phyloP scores from a whole-genome alignment of 2,113 vertebrate genomes.

The Zosterops borbonicus region DNA sequence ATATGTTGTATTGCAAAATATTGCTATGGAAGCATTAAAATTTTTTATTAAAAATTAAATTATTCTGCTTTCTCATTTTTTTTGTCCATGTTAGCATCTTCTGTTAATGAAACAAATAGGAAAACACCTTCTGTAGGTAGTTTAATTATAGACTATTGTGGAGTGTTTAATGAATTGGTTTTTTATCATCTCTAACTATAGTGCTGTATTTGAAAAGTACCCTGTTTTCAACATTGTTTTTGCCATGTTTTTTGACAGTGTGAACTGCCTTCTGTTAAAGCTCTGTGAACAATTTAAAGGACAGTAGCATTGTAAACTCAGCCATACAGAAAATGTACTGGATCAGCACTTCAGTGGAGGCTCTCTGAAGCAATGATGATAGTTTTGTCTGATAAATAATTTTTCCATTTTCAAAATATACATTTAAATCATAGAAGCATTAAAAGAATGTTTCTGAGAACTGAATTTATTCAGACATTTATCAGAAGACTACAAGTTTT shows the following conservation, averaged over 20 bases:
- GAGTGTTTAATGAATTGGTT: background rate
- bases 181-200: background rate
- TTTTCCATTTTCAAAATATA: background rate
- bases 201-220: background rate
- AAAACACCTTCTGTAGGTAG: background rate
- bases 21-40: rapidly evolving
- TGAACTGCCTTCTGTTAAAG: background rate
- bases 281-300: background rate
- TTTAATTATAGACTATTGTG: background rate
- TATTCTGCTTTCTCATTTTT: background rate
- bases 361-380: background rate
- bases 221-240: background rate
- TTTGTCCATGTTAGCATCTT: background rate
- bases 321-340: background rate
- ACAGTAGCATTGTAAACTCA: background rate
- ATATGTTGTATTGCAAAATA: background rate
- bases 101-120: background rate
- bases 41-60: background rate
- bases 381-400: background rate
- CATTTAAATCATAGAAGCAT: background rate
- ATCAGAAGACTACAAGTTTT: background rate
- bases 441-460: background rate
- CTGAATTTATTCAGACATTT: background rate
- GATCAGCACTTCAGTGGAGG: background rate
- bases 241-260: background rate